phyloP scores from a whole-genome alignment of 1,140 invertebrate genomes.

The Akabosia matsudoensis region DNA sequence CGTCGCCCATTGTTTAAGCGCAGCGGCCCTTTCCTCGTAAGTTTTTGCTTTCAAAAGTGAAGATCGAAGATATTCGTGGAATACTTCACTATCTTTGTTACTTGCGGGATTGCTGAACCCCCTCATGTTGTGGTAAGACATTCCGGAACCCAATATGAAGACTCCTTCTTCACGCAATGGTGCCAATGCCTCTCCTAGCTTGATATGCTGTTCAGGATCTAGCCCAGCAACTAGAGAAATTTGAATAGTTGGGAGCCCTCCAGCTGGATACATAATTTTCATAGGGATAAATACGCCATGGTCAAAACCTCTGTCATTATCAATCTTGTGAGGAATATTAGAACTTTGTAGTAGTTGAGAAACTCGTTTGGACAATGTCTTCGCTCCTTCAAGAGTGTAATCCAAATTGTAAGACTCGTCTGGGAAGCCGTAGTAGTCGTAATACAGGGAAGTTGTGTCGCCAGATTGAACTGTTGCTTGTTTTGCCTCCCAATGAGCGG shows the following conservation, averaged over 20 bases:
- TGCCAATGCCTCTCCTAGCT: slow-evolving; percentile 29
- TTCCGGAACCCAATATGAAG: slow-evolving; percentile 33
- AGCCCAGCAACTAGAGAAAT: slow-evolving; percentile 23
- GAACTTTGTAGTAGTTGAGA: neutral
- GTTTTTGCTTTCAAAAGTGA: neutral
- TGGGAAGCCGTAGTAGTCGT: slow-evolving; percentile 38
- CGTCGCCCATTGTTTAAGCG: neutral
- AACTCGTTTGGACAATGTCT: slow-evolving; percentile 9
- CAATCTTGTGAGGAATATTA: neutral
- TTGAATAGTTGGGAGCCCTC: slow-evolving; percentile 24
- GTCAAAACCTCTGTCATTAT: slow-evolving; percentile 31
- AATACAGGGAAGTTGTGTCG: slow-evolving; percentile 21
- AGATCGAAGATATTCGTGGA: slow-evolving; percentile 23
- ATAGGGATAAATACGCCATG: slow-evolving; percentile 37
- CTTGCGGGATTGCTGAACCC: neutral
- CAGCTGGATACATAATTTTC: slow-evolving; percentile 26
- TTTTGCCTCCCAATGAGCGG: slow-evolving; percentile 28
- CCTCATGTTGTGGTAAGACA: slow-evolving; percentile 36
- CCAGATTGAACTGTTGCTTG: neutral
- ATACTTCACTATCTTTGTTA: slow-evolving; percentile 18
- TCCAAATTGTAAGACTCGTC: slow-evolving; percentile 29
- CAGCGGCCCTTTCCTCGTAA: neutral
- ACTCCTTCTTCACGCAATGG: slow-evolving; percentile 32
- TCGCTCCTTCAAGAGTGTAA: slow-evolving; percentile 6
- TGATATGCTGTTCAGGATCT: slow-evolving; percentile 25